Evolutionary conservation across 23 tunicate species (phyloP).

Genomic region (Styela clava): DNA sequence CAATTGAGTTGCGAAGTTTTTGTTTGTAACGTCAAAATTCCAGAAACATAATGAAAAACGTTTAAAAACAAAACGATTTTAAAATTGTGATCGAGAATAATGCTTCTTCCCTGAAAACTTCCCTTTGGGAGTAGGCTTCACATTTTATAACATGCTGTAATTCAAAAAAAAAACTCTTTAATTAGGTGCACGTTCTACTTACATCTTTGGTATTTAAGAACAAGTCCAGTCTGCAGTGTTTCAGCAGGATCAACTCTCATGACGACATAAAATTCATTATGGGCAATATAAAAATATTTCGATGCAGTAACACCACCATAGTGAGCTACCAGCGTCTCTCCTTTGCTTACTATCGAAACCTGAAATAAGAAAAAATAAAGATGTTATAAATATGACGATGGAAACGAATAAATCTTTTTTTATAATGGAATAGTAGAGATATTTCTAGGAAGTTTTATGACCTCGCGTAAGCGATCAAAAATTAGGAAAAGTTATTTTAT

Average conservation of each 20-base stretch:
- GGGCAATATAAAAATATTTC: background rate
- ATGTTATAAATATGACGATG: background rate
- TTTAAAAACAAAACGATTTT: background rate
- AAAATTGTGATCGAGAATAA: no score
- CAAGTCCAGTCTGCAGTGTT: background rate
- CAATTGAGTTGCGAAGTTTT: no score
- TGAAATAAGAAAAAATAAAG: background rate
- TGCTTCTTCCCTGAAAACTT: no score
- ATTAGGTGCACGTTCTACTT: background rate
- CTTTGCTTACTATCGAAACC: background rate
- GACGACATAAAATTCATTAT: background rate
- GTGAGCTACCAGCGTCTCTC: background rate
- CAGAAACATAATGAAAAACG: no score
- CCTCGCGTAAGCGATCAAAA: no score
- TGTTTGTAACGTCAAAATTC: no score
- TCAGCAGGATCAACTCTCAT: slow-evolving; percentile 12
- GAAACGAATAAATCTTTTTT: background rate
- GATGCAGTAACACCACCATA: background rate
- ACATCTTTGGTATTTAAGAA: background rate
- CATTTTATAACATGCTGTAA: background rate
- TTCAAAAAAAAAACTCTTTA: background rate
- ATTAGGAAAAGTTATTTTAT: background rate
- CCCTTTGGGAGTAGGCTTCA: background rate
- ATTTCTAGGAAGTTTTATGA: no score
- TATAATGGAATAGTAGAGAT: no score